phyloP scores from a whole-genome alignment of 2,797 vertebrate genomes.

The Anabacerthia variegaticeps region DNA sequence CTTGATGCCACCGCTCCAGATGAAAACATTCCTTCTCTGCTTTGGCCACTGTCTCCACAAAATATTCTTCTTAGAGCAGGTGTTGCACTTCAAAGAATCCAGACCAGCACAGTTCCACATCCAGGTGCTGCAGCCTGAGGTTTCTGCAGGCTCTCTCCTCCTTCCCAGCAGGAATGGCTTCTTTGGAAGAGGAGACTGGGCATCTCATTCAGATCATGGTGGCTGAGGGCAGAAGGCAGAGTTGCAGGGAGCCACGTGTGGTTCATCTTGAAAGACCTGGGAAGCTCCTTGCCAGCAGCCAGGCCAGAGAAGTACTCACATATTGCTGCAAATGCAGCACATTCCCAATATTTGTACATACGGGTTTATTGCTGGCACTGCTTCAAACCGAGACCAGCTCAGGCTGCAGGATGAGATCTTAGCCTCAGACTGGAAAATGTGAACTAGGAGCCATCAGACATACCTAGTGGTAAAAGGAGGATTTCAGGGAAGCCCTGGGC shows the following conservation, averaged over 20 bases:
- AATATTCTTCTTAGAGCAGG: neutral
- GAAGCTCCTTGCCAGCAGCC: neutral
- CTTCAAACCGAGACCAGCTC: neutral
- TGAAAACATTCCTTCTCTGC: neutral
- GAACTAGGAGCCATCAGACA: neutral
- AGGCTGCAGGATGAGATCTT: neutral
- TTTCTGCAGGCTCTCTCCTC: neutral
- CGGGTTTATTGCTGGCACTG: neutral
- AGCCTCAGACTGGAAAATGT: constrained; percentile 22
- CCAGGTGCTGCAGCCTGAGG: neutral
- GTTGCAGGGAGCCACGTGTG: neutral
- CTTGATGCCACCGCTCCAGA: neutral
- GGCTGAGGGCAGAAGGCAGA: neutral
- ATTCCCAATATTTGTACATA: neutral
- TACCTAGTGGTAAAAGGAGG: neutral
- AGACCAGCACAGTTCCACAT: neutral
- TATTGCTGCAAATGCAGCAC: neutral
- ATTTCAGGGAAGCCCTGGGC: neutral
- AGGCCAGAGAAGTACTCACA: neutral
- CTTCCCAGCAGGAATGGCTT: neutral
- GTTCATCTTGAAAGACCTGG: neutral
- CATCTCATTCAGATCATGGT: neutral
- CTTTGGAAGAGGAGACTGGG: neutral
- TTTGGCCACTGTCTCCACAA: neutral
- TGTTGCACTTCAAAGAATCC: neutral